These are phyloP conservation scores for Erebia epiphron DNA, from an alignment of 2,888 invertebrate genomes.

Conservation along the genomic window DNA sequence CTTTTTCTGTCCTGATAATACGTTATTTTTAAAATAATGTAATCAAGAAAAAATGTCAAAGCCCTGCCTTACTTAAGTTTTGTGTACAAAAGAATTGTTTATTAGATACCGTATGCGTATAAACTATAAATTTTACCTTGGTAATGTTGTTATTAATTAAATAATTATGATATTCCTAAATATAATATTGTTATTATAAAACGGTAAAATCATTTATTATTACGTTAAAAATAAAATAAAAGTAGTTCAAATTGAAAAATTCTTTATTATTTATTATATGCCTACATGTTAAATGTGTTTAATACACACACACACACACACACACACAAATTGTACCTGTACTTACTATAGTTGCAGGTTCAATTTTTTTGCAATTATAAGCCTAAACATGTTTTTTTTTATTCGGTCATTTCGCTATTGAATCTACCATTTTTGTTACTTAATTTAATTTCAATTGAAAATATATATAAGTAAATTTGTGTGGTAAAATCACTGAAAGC, in stretches of 20 bases:
- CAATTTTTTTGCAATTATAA: too few species aligned
- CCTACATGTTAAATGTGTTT: background rate
- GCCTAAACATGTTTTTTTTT: background rate
- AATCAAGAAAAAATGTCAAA: too few species aligned
- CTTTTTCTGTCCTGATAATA: too few species aligned
- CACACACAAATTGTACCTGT: too few species aligned
- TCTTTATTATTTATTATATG: slow-evolving; percentile 13
- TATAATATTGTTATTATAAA: slow-evolving; percentile 20
- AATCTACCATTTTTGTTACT: too few species aligned
- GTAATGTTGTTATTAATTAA: slow-evolving; percentile 10
- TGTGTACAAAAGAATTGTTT: background rate
- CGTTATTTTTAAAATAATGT: too few species aligned
- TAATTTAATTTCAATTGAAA: too few species aligned
- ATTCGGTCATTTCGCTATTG: background rate
- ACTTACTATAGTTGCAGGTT: background rate
- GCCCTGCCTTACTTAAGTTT: background rate
- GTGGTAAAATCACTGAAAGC: too few species aligned
- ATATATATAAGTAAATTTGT: too few species aligned
- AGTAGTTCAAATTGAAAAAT: slow-evolving; percentile 3
- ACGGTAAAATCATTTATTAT: slow-evolving; percentile 15
- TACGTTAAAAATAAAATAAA: slow-evolving; percentile 27
- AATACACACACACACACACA: too few species aligned
- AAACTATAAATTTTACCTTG: too few species aligned
- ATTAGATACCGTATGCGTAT: too few species aligned
- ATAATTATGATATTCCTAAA: slow-evolving; percentile 19